phyloP scores from a whole-genome alignment of 1,140 invertebrate genomes.

The Sycobia sp. region DNA sequence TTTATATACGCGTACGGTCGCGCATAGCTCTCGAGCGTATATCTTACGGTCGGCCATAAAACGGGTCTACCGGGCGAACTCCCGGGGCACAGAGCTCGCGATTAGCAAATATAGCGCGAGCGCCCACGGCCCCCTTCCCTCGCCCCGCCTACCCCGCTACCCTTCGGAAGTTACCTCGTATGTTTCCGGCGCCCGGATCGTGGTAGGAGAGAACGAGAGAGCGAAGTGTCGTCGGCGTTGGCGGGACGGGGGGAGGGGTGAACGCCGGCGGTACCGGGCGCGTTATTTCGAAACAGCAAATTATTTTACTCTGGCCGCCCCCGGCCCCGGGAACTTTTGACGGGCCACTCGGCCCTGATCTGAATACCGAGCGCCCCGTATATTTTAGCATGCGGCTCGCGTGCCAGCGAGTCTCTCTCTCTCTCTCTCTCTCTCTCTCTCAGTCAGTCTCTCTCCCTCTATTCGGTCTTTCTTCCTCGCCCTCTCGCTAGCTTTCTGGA shows the following conservation, averaged over 20 bases:
- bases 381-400: slow-evolving; percentile 30
- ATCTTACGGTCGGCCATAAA: slow-evolving; percentile 26
- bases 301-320: slow-evolving; percentile 51
- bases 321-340: slow-evolving; percentile 34
- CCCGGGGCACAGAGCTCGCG: slow-evolving; percentile 12
- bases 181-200: slow-evolving; percentile 12
- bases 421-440: background rate
- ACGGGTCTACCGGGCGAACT: slow-evolving; percentile 2
- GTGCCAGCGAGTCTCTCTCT: background rate
- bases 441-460: background rate
- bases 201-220: background rate
- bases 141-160: background rate
- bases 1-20: slow-evolving; percentile 30
- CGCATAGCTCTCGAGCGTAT: slow-evolving; percentile 19
- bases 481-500: background rate
- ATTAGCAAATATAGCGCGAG: slow-evolving; percentile 19
- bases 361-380: slow-evolving; percentile 33
- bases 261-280: slow-evolving; percentile 25
- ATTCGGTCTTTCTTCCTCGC: background rate
- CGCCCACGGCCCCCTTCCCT: background rate
- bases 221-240: too few species aligned
- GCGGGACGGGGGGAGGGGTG: background rate
- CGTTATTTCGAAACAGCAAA: slow-evolving; percentile 48
- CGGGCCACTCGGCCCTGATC: slow-evolving; percentile 33
- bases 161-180: slow-evolving; percentile 27